Evolutionary conservation across 2,888 invertebrate genomes (phyloP).

Genomic region (Lasiommata megera): DNA sequence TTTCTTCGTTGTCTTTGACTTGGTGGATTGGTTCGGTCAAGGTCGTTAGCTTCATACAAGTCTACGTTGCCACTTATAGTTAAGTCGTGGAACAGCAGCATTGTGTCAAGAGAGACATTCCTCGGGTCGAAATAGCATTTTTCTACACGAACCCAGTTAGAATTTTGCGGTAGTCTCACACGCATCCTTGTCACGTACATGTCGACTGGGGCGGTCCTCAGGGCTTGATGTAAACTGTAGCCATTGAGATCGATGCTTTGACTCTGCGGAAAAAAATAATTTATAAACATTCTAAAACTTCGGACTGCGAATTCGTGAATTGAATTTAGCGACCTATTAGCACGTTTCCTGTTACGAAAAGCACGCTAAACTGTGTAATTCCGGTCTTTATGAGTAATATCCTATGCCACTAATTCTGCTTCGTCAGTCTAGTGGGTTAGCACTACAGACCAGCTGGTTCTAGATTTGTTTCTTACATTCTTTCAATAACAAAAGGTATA

Average conservation of each 20-base stretch:
- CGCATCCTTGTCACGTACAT: slow-evolving; percentile 87
- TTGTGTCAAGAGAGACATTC: slow-evolving; percentile 88
- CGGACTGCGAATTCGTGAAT: background rate
- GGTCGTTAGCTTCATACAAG: slow-evolving; percentile 70
- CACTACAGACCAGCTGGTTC: too few relatives aligned
- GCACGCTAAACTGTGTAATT: background rate
- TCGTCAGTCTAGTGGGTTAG: too few relatives aligned
- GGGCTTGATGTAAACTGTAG: slow-evolving; percentile 83
- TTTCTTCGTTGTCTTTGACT: slow-evolving; percentile 55
- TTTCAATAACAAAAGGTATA: too few relatives aligned
- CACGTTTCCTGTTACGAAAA: background rate
- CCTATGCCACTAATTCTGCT: background rate
- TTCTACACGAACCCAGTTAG: slow-evolving; percentile 87
- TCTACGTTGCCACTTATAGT: slow-evolving; percentile 90
- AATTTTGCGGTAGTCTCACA: slow-evolving; percentile 84
- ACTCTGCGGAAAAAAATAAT: slow-evolving; percentile 52
- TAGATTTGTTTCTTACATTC: too few relatives aligned
- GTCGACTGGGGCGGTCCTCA: slow-evolving; percentile 83
- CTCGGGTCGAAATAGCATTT: slow-evolving; percentile 88
- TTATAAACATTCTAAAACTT: background rate
- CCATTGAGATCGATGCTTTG: slow-evolving; percentile 82
- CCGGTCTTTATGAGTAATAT: background rate
- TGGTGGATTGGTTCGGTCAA: slow-evolving; percentile 57
- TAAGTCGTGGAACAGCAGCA: slow-evolving; percentile 89
- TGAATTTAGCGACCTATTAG: background rate